Base-by-base conservation (phyloP, 2,888 invertebrate genomes). In the Coenonympha glycerion region DNA sequence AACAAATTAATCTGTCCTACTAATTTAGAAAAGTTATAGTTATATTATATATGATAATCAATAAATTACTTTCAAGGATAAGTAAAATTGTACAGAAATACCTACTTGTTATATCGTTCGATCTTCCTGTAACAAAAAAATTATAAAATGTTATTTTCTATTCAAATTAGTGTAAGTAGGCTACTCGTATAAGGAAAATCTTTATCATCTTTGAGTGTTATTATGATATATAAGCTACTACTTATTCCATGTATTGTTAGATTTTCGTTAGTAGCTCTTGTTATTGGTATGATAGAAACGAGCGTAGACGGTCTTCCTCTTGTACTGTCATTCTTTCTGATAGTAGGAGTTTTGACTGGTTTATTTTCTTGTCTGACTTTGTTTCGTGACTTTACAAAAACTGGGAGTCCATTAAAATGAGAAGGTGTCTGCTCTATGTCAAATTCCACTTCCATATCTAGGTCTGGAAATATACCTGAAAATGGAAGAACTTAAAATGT, bases 381-480 rank as follows among this genome's bases (percentile, higher is more conserved):
- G 26, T 47, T 51, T 5, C 26, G 36, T 8, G 48, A 39, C 16
- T 46, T 37, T 3, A 49, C 31, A 41, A 47, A 21, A 34, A 47
- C 45, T 18, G 26, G 6, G 13, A 6, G 40, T 34, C 24, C 19
- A 9, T 18, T 45, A 3, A 33, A 31, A n/a, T 44, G 30, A 18
- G 37, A 36, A 15, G 44, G 33, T 31, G 33, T 16, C 11, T 47
- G 55, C 9, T 62, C 61, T 19, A 76, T 56, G 52, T 83, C 75
- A 6, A 83, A 55, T 57, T 83, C 74, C 28, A 84, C 52, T 65
- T 84, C 79, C 26, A 84, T 61, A 13, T 65, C 65, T 51, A 78
- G 78, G 34, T 77, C 68, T 5, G 83, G 83, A 53, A 79, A 73
- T 1, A 67, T 58, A 8, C 60, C 83, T 83, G 62, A 13, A 68